Conservation (phyloP, 2,797 vertebrate species). For the Myotis daubentonii region DNA sequence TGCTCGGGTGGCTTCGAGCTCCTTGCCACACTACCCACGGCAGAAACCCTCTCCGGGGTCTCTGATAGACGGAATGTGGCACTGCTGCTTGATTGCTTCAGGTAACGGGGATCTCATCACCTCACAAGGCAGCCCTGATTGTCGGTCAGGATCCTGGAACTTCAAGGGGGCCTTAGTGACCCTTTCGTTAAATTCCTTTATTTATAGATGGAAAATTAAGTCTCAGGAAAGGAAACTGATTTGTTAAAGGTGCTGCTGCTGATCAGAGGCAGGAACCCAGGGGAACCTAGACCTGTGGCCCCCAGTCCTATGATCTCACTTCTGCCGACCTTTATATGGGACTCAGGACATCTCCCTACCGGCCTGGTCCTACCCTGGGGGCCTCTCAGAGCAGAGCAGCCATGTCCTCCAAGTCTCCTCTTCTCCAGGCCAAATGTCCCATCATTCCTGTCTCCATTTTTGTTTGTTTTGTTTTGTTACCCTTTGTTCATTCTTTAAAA, state of each 20-base stretch:
- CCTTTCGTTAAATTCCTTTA: not conserved
- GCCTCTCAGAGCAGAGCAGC: too few species aligned
- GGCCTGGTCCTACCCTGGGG: too few species aligned
- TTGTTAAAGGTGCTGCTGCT: not conserved
- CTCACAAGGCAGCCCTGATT: not conserved
- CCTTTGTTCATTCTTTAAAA: not conserved
- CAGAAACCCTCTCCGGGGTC: not conserved
- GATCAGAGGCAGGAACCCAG: not conserved
- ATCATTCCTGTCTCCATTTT: not conserved
- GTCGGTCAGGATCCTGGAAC: not conserved
- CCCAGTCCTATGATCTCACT: not conserved
- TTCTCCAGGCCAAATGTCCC: not conserved
- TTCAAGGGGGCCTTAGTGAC: not conserved
- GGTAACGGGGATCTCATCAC: not conserved
- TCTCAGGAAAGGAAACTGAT: not conserved
- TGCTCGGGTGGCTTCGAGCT: not conserved
- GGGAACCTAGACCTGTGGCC: not conserved
- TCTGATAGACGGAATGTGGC: fast-evolving
- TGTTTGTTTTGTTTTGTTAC: not conserved
- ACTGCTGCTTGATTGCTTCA: not conserved
- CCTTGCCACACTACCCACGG: too few species aligned
- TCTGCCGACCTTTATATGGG: not conserved
- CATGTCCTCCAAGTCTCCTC: fast-evolving
- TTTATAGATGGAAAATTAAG: not conserved
- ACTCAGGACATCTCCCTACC: fast-evolving